Percentiles rank a stretch among this genome's conserved stretches.
These are phyloP conservation scores for Hippopotamus amphibius DNA, from an alignment of 2,113 vertebrate genomes.

Conservation along the genomic window DNA sequence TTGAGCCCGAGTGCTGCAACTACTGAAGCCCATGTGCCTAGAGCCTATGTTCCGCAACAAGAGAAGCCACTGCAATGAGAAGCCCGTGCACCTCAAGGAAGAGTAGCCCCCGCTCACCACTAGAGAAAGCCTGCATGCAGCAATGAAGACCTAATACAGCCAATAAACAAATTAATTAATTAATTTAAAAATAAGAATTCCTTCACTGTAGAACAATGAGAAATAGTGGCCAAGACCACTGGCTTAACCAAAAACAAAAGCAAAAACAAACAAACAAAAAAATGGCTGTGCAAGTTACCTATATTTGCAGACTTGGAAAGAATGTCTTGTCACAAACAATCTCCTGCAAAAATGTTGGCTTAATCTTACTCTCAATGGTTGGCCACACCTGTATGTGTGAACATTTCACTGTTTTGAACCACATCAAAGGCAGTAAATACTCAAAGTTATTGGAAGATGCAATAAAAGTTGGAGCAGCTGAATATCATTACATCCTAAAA, in stretches of 20 bases:
- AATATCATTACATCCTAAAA: not conserved
- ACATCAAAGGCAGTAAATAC: not conserved
- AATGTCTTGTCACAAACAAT: not conserved
- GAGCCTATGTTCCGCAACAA: too few relatives aligned
- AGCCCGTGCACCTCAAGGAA: too few relatives aligned
- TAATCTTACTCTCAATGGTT: not conserved
- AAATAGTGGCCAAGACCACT: not conserved
- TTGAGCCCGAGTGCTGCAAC: too few relatives aligned
- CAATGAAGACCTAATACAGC: too few relatives aligned
- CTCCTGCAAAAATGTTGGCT: not conserved
- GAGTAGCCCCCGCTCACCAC: too few relatives aligned
- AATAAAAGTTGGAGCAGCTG: not conserved
- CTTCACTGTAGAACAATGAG: not conserved
- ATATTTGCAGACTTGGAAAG: conserved; percentile 14
- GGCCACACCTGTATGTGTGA: not conserved
- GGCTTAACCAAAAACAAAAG: not conserved
- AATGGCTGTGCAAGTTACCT: not conserved
- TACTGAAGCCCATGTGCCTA: too few relatives aligned
- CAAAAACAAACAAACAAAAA: not conserved
- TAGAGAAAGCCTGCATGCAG: too few relatives aligned
- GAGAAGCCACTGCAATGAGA: too few relatives aligned
- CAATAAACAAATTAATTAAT: too few relatives aligned
- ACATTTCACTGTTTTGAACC: not conserved
- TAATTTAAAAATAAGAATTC: not conserved
- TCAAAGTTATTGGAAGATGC: not conserved